Conservation (phyloP, 2,113 vertebrate genomes). For the Raja brachyura region DNA sequence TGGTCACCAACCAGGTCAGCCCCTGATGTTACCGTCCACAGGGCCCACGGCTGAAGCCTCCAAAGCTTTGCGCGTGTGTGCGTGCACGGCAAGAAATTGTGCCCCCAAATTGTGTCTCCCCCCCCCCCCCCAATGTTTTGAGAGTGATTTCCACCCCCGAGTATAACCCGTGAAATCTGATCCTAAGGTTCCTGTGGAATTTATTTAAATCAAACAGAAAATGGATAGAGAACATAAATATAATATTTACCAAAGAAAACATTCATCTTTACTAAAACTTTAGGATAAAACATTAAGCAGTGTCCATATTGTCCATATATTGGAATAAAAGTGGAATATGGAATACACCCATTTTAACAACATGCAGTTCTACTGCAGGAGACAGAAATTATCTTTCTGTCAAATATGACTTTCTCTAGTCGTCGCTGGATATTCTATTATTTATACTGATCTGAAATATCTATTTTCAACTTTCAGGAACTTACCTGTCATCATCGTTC, state of each 20-base stretch:
- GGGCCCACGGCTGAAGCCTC: too few relatives aligned
- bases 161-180: too few relatives aligned
- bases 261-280: neutral
- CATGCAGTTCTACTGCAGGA: neutral
- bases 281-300: neutral
- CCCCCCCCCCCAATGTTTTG: too few relatives aligned
- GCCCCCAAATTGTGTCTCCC: too few relatives aligned
- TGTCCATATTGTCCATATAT: too few relatives aligned
- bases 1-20: too few relatives aligned
- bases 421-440: neutral
- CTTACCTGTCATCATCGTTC: conserved; percentile 37
- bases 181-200: neutral
- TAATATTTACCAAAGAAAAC: neutral
- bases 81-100: too few relatives aligned
- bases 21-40: too few relatives aligned
- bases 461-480: neutral
- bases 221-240: neutral
- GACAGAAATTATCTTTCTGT: neutral
- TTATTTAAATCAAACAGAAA: neutral
- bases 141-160: too few relatives aligned
- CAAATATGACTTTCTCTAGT: neutral
- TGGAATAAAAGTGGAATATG: neutral
- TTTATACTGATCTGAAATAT: neutral
- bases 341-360: neutral
- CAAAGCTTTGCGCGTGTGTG: too few relatives aligned